Percentiles rank a stretch among this genome's conserved stretches.
These are phyloP conservation scores for Leptopilina drosophilae DNA, from an alignment of 2,888 invertebrate species.

Conservation along the genomic window DNA sequence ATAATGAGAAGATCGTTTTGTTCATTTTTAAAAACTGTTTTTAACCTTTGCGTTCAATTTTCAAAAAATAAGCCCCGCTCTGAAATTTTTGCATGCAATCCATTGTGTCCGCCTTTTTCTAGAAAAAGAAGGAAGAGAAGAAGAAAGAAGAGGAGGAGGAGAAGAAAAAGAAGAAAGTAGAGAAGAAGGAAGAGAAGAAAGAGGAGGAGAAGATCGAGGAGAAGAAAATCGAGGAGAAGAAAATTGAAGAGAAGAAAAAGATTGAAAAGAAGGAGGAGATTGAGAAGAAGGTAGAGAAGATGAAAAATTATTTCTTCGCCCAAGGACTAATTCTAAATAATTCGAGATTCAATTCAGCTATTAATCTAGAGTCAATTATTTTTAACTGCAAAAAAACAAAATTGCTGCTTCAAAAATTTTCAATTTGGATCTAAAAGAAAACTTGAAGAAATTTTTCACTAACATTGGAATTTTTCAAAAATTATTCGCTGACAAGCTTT, in stretches of 20 bases:
- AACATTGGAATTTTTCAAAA: constrained; percentile 6
- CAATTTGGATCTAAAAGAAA: background rate
- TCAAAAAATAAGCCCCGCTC: background rate
- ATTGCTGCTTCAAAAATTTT: constrained; percentile 15
- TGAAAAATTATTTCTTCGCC: constrained; percentile 45
- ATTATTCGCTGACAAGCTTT: constrained; percentile 8
- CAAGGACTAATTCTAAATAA: constrained; percentile 23
- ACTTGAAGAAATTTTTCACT: background rate
- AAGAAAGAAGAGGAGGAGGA: constrained; percentile 63
- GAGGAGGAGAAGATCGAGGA: constrained; percentile 63
- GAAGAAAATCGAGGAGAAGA: constrained; percentile 73
- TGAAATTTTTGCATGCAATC: constrained; percentile 63
- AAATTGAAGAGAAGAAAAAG: constrained; percentile 75
- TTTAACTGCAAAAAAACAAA: constrained; percentile 12
- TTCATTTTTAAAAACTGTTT: background rate
- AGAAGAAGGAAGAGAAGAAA: constrained; percentile 71
- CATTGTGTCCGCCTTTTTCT: constrained; percentile 56
- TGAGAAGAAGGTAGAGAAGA: constrained; percentile 57
- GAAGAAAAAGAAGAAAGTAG: constrained; percentile 64
- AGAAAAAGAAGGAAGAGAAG: constrained; percentile 66
- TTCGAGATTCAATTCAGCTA: constrained; percentile 3
- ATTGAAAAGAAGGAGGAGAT: constrained; percentile 67
- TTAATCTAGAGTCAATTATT: constrained; percentile 15
- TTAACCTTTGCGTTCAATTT: background rate
- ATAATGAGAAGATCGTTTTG: too few species aligned